Conservation (phyloP, 2,797 vertebrate genomes). For the Anableps anableps region DNA sequence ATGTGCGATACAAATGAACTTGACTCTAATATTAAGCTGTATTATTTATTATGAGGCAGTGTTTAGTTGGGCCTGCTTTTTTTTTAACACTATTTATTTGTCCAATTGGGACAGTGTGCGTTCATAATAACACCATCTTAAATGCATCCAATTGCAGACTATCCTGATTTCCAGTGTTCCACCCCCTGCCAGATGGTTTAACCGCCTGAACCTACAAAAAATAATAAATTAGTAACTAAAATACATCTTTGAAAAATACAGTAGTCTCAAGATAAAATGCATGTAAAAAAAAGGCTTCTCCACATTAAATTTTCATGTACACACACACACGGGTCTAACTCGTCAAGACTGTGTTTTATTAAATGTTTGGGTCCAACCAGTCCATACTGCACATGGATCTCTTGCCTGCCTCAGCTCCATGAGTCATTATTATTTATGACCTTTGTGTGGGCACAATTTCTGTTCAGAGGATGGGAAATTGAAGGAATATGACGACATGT, state of each 20-base stretch:
- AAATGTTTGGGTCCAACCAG: background rate
- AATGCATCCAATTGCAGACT: background rate
- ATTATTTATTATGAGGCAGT: no score
- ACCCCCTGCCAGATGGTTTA: background rate
- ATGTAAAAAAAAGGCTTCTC: background rate
- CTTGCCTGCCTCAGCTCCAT: background rate
- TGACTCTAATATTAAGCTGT: no score
- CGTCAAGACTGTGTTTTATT: background rate
- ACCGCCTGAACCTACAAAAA: background rate
- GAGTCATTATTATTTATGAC: background rate
- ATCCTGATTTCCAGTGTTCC: background rate
- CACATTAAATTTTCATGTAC: background rate
- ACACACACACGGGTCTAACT: background rate
- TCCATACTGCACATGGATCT: background rate
- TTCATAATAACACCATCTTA: background rate
- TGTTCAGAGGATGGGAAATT: background rate
- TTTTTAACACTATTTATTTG: background rate
- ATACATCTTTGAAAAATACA: background rate
- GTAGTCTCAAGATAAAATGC: background rate
- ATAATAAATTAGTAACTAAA: background rate
- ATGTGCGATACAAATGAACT: no score
- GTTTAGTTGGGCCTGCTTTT: no score
- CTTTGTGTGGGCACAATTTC: background rate
- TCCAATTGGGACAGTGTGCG: background rate
- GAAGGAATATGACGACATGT: background rate